These are phyloP conservation scores for Antheraea pernyi DNA, from an alignment of 1,140 invertebrate genomes.

Conservation along the genomic window DNA sequence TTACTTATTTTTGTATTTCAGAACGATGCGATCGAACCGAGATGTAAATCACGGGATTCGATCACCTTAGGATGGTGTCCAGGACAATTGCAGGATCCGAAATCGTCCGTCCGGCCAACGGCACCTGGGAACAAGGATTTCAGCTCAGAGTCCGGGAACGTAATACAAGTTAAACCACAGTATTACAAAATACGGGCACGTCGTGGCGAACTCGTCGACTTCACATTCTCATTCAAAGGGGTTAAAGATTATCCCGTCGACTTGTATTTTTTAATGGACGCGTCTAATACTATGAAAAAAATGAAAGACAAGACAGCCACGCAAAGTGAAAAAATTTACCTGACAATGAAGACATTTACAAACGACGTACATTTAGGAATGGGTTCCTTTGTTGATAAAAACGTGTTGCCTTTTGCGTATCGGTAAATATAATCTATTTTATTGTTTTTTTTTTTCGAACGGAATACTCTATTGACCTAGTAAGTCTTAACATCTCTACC, in stretches of 20 bases:
- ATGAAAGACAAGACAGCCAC: constrained; percentile 82
- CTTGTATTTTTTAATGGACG: constrained; percentile 93
- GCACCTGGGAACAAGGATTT: constrained; percentile 27
- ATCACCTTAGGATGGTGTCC: constrained; percentile 34
- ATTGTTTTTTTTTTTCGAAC: too few species aligned
- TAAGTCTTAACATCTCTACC: too few species aligned
- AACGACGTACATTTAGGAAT: constrained; percentile 91
- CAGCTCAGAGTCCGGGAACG: constrained; percentile 29
- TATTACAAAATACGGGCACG: constrained; percentile 44
- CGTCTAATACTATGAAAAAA: constrained; percentile 89
- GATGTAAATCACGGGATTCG: constrained; percentile 34
- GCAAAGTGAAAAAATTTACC: constrained; percentile 83
- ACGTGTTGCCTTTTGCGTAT: constrained; percentile 87
- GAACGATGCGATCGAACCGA: constrained; percentile 33
- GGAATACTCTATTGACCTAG: too few species aligned
- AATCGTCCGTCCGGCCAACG: constrained; percentile 10
- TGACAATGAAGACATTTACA: constrained; percentile 88
- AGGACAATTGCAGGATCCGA: constrained; percentile 29
- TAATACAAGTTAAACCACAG: constrained; percentile 65
- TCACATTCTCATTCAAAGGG: constrained; percentile 74
- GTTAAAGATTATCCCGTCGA: constrained; percentile 93
- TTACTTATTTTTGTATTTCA: constrained; percentile 19
- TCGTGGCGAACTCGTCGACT: constrained; percentile 39
- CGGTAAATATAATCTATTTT: neutral
- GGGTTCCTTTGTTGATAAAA: constrained; percentile 95